Evolutionary conservation across 2,113 vertebrate species (phyloP), one percentile per base, ranked within the genome.

Genomic region (Gavia stellata): DNA sequence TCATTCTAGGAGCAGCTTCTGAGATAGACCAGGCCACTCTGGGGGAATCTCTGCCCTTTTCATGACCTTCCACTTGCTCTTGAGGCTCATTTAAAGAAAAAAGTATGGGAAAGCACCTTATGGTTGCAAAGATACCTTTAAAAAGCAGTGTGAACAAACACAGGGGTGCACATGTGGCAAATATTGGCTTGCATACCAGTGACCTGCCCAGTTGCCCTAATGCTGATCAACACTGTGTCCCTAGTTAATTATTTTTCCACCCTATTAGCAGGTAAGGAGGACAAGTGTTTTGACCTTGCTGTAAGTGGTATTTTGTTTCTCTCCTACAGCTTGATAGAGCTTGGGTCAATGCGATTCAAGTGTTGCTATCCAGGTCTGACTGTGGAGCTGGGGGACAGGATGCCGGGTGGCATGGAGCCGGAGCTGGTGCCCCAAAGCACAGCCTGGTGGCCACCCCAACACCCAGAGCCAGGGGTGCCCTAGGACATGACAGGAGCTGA

Each of bases 251-350:
- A 92, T 91, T 92, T 81, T 65, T 42, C 84, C 49, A 74, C 36
- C 13, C 49, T 21, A 9, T 75, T 55, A 82, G 58, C 36, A 87
- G 5, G 9, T 38, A 89, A 87, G 83, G 29, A 85, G 79, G 50
- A 89, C 52, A 84, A 92, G 49, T 33, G 34, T 25, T 95, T 86
- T 81, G 83, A 93, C 88, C 71, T 90, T 95, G 71, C 36, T 80
- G 8, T 62, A 56, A 85, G 52, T n/a, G 62, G 24, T 61, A 44
- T 79, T 89, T 72, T 74, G 11, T 79, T 96, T 90, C 66, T 79
- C 25, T 94, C 49, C 52, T 61, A 34, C 73, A 80, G 66, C 52
- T 71, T 71, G 50, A 28, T 19, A 63, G 59, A 38, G 10, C 16
- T 52, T 42, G 44, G 23, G 49, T 89, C 47, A 42, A 12, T 44